phyloP scores from a whole-genome alignment of 2,113 vertebrate species.

The Nothobranchius furzeri region DNA sequence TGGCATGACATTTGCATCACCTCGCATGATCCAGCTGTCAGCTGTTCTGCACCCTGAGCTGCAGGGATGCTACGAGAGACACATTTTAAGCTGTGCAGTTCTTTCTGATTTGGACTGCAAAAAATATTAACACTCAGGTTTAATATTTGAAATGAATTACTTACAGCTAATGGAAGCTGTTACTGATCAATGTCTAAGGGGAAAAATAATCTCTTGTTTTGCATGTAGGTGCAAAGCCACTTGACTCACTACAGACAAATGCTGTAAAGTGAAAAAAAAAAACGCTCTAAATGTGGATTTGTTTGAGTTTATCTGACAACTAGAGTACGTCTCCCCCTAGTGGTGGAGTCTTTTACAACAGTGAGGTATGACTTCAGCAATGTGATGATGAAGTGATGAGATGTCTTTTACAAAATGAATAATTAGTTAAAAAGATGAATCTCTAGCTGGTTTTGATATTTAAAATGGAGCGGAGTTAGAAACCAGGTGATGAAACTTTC shows the following conservation, averaged over 20 bases:
- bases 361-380: not conserved
- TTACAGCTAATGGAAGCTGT: too few relatives aligned
- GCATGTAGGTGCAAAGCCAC: not conserved
- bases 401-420: conserved; percentile 24
- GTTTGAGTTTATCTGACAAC: not conserved
- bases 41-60: conserved; percentile 26
- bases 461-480: conserved; percentile 32
- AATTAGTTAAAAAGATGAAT: conserved; percentile 33
- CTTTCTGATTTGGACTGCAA: not conserved
- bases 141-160: too few relatives aligned
- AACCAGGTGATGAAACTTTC: conserved; percentile 52
- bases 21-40: conserved; percentile 34
- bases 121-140: not conserved
- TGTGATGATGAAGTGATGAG: conserved; percentile 32
- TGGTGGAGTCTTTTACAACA: conserved; percentile 26
- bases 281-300: not conserved
- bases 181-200: too few relatives aligned
- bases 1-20: conserved; percentile 22
- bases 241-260: not conserved
- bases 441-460: conserved; percentile 25
- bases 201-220: not conserved
- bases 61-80: conserved; percentile 5
- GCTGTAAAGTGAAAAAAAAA: not conserved
- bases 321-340: conserved; percentile 68
- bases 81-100: conserved; percentile 6